Evolutionary conservation across 92 coral and sea anemone genomes (phyloP), one percentile per base, ranked within the genome.

Genomic region (Pocillopora grandis): DNA sequence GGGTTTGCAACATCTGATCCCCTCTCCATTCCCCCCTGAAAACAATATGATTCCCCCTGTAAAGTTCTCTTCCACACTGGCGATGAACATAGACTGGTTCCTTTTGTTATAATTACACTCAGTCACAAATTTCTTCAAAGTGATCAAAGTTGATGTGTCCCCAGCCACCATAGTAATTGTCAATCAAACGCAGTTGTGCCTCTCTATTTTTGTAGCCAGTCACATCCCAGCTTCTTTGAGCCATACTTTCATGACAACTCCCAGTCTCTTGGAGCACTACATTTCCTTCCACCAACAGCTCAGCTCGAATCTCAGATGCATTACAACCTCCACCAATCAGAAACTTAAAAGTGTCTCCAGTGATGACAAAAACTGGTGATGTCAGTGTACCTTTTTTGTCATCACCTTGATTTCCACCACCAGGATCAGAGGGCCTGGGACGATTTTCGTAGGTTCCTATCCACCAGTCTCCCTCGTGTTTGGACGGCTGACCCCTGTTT

Each of bases 81-180:
- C 31, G 31, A 27, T 27, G 31, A 27, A 27, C 1, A 27, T 27
- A 27, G 31, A 27, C 31, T 27, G 1, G 31, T 27, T 0, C 31
- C 31, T 27, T 27, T 27, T 0, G 31, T 27, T 27, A 27, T 0
- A 27, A 27, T 27, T 27, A 27, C 31, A 27, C 31, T 69, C 23
- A 69, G 73, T 35, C 10, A 9, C 73, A 69, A 33, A 69, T 69
- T 20, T 69, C 73, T 69, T 69, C 73, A 69, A 87, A 66, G 74
- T 90, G 81, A 66, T 90, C 93, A 66, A 87, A 88, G 59, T 87
- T 90, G 3, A 90, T 87, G 31, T 82, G 85, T n/a, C 86, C 88
- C 91, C 93, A 90, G 58, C 3, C 3, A 7, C 52, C 71, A n/a
- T 77, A 31, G 4, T 19, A 5, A 12, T 12, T 9, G 49, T 90